Base-by-base conservation (phyloP, 2,113 vertebrate genomes). In the Illadopsis cleaveri region DNA sequence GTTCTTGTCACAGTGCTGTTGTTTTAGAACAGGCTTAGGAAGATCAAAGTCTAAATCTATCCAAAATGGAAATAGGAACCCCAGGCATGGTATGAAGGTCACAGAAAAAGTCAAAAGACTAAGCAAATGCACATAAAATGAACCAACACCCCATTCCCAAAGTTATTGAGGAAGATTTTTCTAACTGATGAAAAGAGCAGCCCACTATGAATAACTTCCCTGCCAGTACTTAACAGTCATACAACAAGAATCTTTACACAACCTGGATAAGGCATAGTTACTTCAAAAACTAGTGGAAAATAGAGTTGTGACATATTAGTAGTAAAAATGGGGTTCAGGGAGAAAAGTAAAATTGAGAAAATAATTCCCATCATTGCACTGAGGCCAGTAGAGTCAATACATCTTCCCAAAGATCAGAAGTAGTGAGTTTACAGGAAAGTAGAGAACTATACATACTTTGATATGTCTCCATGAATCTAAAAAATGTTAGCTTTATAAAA, bases 91-190 rank as follows among this genome's bases (percentile, higher is more conserved):
- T 23, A 58, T 31, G 35, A 77, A 33, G 22, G 50, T 23, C 19
- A 22, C 31, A 71, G 51, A 5, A 82, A 60, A 81, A 35, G 23
- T 31, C 13, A 60, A 51, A 90, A 57, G 14, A 25, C 10, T 40
- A 42, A 62, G 5, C 8, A 71, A 78, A 56, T 51, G 5, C 3
- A 37, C 4, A 40, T 28, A 79, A 84, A 72, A 28, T 28, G 12
- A 30, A 2, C 4, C 27, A 33, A 30, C 1, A 0, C 0, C 2
- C 33, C 11, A 33, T 19, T 86, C 12, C 8, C 28, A 30, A 62
- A 56, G 8, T 9, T 50, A 33, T 25, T 44, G 42, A 48, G 30
- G 18, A 84, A 40, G 11, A 6, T 31, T 73, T 33, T 51, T 81
- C 9, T 71, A 23, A 48, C 20, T 51, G n/a, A 45, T 9, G 8